Base-by-base conservation (phyloP, 2,888 invertebrate genomes). In the Linnaemya vulpina region DNA sequence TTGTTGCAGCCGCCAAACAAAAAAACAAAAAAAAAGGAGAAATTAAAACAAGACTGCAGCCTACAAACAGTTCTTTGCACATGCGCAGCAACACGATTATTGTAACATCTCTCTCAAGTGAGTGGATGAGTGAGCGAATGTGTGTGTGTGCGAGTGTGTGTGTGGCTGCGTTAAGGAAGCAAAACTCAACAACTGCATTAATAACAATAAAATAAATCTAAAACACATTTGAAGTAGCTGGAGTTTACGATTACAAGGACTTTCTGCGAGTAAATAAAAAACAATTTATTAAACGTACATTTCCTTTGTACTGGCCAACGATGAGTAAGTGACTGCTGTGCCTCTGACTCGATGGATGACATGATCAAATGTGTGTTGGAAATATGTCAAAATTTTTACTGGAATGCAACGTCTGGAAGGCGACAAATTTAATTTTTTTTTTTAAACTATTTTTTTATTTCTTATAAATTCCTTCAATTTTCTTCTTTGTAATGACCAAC, bases 1-100 rank as follows among this genome's bases (percentile, higher is more conserved):
- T 85, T 85, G 82, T 82, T 85, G 85, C 85, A 85, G 85, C 85
- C 85, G 82, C 78, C 63, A n/a, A 53, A 8, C 13, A 65, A 55
- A n/a, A 1, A 49, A 40, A 55, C 60, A 55, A 73, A 71, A 46
- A 70, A 3, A 49, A 25, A 53, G n/a, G n/a, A n/a, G n/a, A 17
- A 35, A 68, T 17, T 8, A 30, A 2, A 3, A 30, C 15, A 55
- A 74, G 10, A 49, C n/a, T 40, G 20, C 65, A 38, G 17, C 17
- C 4, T 49, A 30, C 17, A 67, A 70, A 43, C 55, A 63, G 15
- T 25, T 46, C 15, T 30, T 71, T 76, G 65, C 71, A 58, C 82
- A 82, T 55, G 82, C 82, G 76, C 82, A 63, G 22, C 55, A 20
- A 53, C 40, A 53, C 25, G n/a, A 20, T 15, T 30, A 30, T 55